Evolutionary conservation across 2,888 invertebrate species (phyloP), one percentile per base, ranked within the genome.

Genomic region (Carterocephalus palaemon): DNA sequence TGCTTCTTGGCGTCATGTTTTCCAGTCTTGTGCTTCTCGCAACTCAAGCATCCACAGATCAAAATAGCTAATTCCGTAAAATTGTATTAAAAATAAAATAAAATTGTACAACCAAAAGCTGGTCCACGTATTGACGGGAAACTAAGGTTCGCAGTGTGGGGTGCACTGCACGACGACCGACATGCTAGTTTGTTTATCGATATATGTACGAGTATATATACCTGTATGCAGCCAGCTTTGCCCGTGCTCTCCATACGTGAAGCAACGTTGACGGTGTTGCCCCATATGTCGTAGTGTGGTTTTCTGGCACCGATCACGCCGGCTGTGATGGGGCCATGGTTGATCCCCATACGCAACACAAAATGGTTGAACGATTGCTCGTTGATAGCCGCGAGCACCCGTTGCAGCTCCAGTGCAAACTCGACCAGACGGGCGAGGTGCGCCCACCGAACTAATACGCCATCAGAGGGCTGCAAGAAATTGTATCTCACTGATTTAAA

Each of bases 191-290:
- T n/a, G n/a, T n/a, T n/a, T n/a, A n/a, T n/a, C n/a, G n/a, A n/a
- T n/a, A n/a, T n/a, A n/a, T n/a, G n/a, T n/a, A n/a, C n/a, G n/a
- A n/a, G n/a, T n/a, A n/a, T n/a, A 23, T 4, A 15, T 36, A 96
- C 97, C 92, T 98, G 96, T 63, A 97, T 94, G 57, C 93, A 95
- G 3, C 96, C 96, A 41, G 96, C 96, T 85, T 96, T 97, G 50
- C 98, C 98, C 0, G 98, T 98, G 67, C 96, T 97, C 74, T 99
- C 98, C 98, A 99, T 99, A 47, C 98, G 88, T 0, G 97, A 97
- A 3, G 98, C 97, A 1, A 99, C 98, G 70, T 99, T 99, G 8
- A 98, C 97, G 0, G 97, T 96, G 71, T 98, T 97, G 1, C 97
- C 97, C 96, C 96, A 97, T 61, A 98, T 97, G 72, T 98, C 97